These are phyloP conservation scores for Delphinus delphis DNA, from an alignment of 2,113 vertebrate genomes.

Conservation along the genomic window DNA sequence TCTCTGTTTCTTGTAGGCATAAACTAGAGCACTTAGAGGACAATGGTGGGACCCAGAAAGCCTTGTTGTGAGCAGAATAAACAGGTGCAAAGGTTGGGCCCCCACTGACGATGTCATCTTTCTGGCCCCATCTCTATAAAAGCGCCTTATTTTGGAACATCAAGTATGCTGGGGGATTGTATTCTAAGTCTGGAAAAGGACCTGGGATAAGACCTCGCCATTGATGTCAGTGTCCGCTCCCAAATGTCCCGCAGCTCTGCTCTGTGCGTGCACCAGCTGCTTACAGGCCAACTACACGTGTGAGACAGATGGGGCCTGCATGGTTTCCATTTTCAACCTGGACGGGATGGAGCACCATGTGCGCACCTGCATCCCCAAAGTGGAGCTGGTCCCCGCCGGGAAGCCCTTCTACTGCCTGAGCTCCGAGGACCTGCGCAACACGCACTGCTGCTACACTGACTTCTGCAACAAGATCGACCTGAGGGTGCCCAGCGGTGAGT, in stretches of 20 bases:
- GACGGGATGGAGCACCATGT: conserved; percentile 90
- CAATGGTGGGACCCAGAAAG: neutral
- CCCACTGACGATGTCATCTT: neutral
- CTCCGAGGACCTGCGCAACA: conserved; percentile 93
- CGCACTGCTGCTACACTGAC: conserved; percentile 97
- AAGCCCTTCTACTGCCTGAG: conserved; percentile 97
- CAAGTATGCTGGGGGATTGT: neutral
- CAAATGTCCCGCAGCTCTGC: conserved; percentile 85
- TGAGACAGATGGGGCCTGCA: conserved; percentile 96
- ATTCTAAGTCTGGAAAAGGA: neutral
- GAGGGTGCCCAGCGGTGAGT: conserved; percentile 92
- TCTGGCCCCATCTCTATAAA: neutral
- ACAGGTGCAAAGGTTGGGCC: neutral
- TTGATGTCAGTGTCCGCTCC: neutral
- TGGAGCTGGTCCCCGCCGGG: conserved; percentile 90
- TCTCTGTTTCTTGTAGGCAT: neutral
- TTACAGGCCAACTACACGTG: conserved; percentile 93
- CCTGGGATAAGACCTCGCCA: neutral
- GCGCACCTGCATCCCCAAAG: conserved; percentile 92
- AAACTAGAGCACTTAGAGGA: neutral
- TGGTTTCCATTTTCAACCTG: conserved; percentile 93
- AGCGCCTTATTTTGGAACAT: neutral
- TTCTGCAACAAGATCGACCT: conserved; percentile 97
- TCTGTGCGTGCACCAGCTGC: conserved; percentile 94
- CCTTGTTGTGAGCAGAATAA: neutral